phyloP scores from a whole-genome alignment of 1,140 invertebrate genomes.

The Geopemphigus sp. region DNA sequence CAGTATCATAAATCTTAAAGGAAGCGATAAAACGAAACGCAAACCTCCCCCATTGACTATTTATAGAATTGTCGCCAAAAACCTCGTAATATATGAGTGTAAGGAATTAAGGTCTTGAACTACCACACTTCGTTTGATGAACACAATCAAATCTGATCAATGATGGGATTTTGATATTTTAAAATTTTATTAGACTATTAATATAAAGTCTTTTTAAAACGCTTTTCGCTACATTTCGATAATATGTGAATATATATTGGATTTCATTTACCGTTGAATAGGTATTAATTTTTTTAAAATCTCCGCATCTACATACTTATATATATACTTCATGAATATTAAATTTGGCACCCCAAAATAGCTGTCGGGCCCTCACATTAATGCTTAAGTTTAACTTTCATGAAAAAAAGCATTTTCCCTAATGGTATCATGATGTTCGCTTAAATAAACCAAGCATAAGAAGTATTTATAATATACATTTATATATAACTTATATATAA shows the following conservation, averaged over 20 bases:
- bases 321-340: slow-evolving; percentile 32
- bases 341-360: slow-evolving; percentile 11
- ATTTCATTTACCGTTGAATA: slow-evolving; percentile 9
- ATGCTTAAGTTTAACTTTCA: slow-evolving; percentile 30
- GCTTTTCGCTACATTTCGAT: not conserved
- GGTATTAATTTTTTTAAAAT: slow-evolving; percentile 32
- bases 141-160: slow-evolving; percentile 7
- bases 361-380: slow-evolving; percentile 13
- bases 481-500: too few relatives aligned
- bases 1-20: slow-evolving; percentile 26
- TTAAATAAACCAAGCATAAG: slow-evolving; percentile 24
- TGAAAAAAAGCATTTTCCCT: slow-evolving; percentile 20
- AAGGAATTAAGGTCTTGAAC: not conserved
- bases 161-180: not conserved
- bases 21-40: slow-evolving; percentile 25
- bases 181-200: slow-evolving; percentile 15
- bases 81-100: slow-evolving; percentile 30
- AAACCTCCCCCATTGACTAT: slow-evolving; percentile 5
- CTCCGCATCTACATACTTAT: not conserved
- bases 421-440: slow-evolving; percentile 24
- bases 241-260: slow-evolving; percentile 3
- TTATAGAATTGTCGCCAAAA: slow-evolving; percentile 17
- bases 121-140: not conserved
- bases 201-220: slow-evolving; percentile 15
- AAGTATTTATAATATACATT: not conserved